These are phyloP conservation scores for Valencia hispanica DNA, from an alignment of 2,797 vertebrate genomes.

Conservation along the genomic window DNA sequence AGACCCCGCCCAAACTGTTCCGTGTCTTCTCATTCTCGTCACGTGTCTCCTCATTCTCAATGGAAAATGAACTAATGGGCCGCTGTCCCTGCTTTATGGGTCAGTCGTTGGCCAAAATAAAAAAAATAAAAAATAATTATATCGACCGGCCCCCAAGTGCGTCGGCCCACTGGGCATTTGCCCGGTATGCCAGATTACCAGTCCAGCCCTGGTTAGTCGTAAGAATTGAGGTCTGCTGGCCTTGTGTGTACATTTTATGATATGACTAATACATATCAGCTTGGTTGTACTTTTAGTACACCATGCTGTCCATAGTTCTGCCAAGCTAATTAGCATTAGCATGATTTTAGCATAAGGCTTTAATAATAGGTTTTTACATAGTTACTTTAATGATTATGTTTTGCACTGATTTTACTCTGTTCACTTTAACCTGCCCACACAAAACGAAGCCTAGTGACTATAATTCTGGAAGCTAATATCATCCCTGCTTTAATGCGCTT, in stretches of 20 bases:
- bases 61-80: no score
- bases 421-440: slow-evolving; percentile 49
- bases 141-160: no score
- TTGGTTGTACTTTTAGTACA: not conserved
- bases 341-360: not conserved
- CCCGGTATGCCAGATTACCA: no score
- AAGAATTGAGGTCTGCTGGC: slow-evolving; percentile 26
- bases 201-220: no score
- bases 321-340: not conserved
- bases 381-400: not conserved
- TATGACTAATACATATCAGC: not conserved
- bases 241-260: not conserved
- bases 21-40: no score
- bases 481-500: slow-evolving; percentile 17
- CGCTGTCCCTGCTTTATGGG: no score
- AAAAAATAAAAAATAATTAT: no score
- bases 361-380: not conserved
- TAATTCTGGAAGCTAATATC: slow-evolving; percentile 57
- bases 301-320: not conserved
- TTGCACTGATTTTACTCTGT: slow-evolving; percentile 28
- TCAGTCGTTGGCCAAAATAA: no score
- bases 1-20: no score
- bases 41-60: no score
- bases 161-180: no score
- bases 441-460: slow-evolving; percentile 35